Base-by-base conservation (phyloP, 2,113 vertebrate species). In the Anseranas semipalmata region DNA sequence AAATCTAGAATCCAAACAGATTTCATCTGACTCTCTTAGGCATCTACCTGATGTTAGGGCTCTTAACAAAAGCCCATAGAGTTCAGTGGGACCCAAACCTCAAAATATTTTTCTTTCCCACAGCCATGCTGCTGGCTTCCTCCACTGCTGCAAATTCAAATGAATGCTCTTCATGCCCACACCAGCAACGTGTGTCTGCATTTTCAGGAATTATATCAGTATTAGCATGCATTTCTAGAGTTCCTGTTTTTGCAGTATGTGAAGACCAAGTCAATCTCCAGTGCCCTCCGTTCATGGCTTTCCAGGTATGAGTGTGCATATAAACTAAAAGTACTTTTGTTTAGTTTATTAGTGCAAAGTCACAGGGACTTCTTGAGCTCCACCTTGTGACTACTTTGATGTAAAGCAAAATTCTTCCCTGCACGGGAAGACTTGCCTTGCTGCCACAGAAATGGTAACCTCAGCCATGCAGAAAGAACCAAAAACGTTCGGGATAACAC, bases 311-410 rank as follows among this genome's bases (percentile, higher is more conserved):
- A 22, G 8, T 19, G 48, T 0, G 1, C 50, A 30, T 6, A 35
- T 6, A 74, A 93, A 52, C 15, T 32, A 37, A 0, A 1, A 77
- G n/a, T 37, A 21, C 15, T 76, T 74, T 55, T 16, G 4, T 2
- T 46, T 37, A 6, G 5, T 66, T 45, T 39, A 30, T 6, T 9
- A 52, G 33, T 8, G 11, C 2, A 22, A 56, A 76, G 65, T 35
- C 89, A 85, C 53, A 73, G 3, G 2, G 72, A 41, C 65, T 74
- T 93, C 93, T 52, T 75, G 95, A 95, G 97, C 81, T 93, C 97
- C 98, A 97, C 84, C 98, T 98, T 94, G 97, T 94, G 98, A 84
- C 73, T 76, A 35, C 17, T 86, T 50, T 2, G 14, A 63, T 55
- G 62, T 78, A 96, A 66, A 94, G 85, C 72, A 59, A 73, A 89